Percentiles rank a stretch among this genome's conserved stretches.
These are phyloP conservation scores for Drosophila neutralis DNA, from an alignment of 2,888 invertebrate species.

Conservation along the genomic window DNA sequence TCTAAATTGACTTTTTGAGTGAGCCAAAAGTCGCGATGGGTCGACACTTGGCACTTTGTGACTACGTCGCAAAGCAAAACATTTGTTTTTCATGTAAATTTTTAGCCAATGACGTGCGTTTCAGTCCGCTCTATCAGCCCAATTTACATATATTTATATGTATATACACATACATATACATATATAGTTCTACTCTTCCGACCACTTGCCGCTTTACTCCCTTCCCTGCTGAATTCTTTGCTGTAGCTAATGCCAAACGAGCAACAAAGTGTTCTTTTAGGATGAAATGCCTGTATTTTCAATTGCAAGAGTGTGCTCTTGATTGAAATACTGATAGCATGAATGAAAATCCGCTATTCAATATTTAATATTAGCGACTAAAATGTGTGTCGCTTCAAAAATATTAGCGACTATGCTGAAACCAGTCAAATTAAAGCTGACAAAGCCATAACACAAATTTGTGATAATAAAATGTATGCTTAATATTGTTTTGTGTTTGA, in stretches of 20 bases:
- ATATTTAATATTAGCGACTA: too few species aligned
- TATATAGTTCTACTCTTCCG: background rate
- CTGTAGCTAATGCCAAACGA: slow-evolving; percentile 60
- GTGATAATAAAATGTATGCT: too few species aligned
- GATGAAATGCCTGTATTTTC: slow-evolving; percentile 68
- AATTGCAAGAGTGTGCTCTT: slow-evolving; percentile 65
- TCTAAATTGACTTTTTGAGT: too few species aligned
- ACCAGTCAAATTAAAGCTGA: too few species aligned
- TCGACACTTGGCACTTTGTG: too few species aligned
- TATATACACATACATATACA: background rate
- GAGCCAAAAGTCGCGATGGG: too few species aligned
- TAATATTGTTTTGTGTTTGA: too few species aligned
- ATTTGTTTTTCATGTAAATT: slow-evolving; percentile 80
- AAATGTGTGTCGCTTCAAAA: too few species aligned
- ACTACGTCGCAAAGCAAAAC: slow-evolving; percentile 31
- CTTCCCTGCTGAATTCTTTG: slow-evolving; percentile 22
- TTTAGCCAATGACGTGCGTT: slow-evolving; percentile 63
- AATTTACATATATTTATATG: slow-evolving; percentile 4
- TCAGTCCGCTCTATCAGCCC: background rate
- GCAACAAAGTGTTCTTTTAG: slow-evolving; percentile 59
- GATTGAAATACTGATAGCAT: slow-evolving; percentile 8
- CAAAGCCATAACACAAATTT: too few species aligned
- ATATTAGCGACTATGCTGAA: too few species aligned
- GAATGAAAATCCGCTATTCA: too few species aligned
- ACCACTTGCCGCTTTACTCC: too few species aligned